A percentile compares a stretch with the other conserved stretches of the same genome.
phyloP scores from a whole-genome alignment of 2,888 invertebrate species.

The Iselma pallidipennis region DNA sequence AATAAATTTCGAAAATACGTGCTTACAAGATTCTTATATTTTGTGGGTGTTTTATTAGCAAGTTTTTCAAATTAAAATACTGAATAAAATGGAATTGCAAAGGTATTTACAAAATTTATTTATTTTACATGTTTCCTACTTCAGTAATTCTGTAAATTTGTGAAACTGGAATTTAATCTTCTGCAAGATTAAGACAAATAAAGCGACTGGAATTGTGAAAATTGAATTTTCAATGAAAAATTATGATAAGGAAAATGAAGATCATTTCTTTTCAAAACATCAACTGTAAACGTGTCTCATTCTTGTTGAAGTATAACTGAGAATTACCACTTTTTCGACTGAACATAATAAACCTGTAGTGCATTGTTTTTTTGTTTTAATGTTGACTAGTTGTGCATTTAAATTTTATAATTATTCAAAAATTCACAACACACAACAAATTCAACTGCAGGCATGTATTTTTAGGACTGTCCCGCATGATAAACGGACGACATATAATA shows the following conservation, averaged over 20 bases:
- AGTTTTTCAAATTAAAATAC: too few relatives aligned
- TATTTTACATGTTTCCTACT: too few relatives aligned
- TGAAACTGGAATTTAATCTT: too few relatives aligned
- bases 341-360: neutral
- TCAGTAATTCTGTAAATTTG: too few relatives aligned
- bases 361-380: too few relatives aligned
- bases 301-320: neutral
- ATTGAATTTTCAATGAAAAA: neutral
- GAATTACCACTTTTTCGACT: neutral
- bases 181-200: too few relatives aligned
- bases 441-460: neutral
- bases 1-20: slow-evolving; percentile 4
- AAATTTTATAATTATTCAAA: slow-evolving; percentile 12
- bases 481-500: slow-evolving; percentile 1
- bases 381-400: slow-evolving; percentile 14
- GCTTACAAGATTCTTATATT: neutral
- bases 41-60: too few relatives aligned
- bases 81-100: too few relatives aligned
- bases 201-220: too few relatives aligned
- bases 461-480: slow-evolving; percentile 16
- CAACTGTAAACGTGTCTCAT: neutral
- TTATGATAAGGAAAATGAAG: neutral
- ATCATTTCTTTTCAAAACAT: neutral
- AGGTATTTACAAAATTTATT: too few relatives aligned
- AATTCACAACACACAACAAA: slow-evolving; percentile 10